Evolutionary conservation across 2,113 vertebrate species (phyloP).

Genomic region (Notothenia coriiceps): DNA sequence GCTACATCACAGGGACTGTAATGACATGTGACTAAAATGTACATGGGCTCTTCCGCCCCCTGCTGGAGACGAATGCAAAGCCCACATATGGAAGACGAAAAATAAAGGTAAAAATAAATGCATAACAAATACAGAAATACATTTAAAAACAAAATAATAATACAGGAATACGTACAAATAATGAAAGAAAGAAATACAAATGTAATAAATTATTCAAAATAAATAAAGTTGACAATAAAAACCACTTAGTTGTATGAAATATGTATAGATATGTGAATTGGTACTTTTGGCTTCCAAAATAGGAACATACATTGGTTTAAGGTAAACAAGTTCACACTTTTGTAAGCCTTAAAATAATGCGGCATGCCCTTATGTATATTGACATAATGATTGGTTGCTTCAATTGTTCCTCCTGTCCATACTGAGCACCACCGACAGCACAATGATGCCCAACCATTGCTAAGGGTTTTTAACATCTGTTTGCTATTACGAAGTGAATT

Average conservation of each 20-base stretch:
- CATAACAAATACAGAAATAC: too few species aligned
- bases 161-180: too few species aligned
- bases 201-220: too few species aligned
- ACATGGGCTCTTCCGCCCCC: constrained; percentile 46
- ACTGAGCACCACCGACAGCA: too few species aligned
- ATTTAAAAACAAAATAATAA: too few species aligned
- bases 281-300: too few species aligned
- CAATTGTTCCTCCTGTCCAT: neutral
- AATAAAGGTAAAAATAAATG: too few species aligned
- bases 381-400: neutral
- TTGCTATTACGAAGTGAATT: neutral
- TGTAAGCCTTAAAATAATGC: neutral
- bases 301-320: neutral
- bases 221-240: neutral
- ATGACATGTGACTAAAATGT: neutral
- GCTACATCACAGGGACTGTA: neutral
- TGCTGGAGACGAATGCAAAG: constrained; percentile 45
- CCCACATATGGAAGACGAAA: neutral
- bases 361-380: neutral
- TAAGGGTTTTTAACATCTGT: constrained; percentile 11
- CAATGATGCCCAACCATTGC: neutral
- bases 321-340: neutral
- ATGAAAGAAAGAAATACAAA: too few species aligned
- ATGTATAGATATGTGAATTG: neutral
- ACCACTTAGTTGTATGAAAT: neutral